Evolutionary conservation across 2,888 invertebrate species (phyloP).

Genomic region (Andrena haemorrhoa): DNA sequence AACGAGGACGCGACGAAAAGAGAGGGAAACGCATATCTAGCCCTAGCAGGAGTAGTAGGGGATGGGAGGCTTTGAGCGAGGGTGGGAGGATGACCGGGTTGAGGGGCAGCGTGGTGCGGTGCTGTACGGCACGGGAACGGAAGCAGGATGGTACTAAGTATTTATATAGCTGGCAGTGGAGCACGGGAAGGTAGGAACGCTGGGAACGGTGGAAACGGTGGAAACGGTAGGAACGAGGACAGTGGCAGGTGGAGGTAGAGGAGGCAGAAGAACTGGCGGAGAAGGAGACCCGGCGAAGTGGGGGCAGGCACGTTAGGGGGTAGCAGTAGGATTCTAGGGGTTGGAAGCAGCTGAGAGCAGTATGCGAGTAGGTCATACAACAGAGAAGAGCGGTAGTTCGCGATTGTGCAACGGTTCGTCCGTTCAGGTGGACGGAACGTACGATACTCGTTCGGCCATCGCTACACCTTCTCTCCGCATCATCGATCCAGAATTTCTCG

Average conservation of each 20-base stretch:
- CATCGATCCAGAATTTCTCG: background rate
- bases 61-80: background rate
- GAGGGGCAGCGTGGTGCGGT: conserved; percentile 2
- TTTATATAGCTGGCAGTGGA: background rate
- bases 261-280: background rate
- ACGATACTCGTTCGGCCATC: conserved; percentile 32
- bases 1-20: conserved; percentile 12
- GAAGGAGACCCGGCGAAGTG: conserved; percentile 35
- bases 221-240: conserved; percentile 16
- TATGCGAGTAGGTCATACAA: conserved; percentile 83
- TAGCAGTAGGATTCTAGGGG: conserved; percentile 75
- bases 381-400: conserved; percentile 81
- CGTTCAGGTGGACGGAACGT: conserved; percentile 64
- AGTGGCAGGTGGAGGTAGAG: conserved; percentile 12
- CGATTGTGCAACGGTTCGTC: conserved; percentile 79
- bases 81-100: too few relatives aligned
- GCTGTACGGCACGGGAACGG: background rate
- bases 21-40: conserved; percentile 11
- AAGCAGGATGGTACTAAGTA: conserved; percentile 6
- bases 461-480: conserved; percentile 4
- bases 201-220: conserved; percentile 17
- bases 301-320: conserved; percentile 53
- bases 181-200: conserved; percentile 12
- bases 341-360: conserved; percentile 83
- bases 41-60: conserved; percentile 23